Evolutionary conservation across 2,888 invertebrate species (phyloP), one percentile per base, ranked within the genome.

Genomic region (Agrochola macilenta): DNA sequence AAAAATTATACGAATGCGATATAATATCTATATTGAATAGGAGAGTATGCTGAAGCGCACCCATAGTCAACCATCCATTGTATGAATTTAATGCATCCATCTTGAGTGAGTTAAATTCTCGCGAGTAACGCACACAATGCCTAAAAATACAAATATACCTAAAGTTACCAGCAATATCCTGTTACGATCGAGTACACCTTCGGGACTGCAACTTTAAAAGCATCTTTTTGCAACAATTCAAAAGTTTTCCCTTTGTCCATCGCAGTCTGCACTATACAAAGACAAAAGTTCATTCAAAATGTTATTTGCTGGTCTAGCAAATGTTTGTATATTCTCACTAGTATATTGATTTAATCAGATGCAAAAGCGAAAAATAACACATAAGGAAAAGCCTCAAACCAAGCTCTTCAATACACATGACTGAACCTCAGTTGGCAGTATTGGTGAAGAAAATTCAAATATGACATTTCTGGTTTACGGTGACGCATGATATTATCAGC

Each of bases 211-310:
- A 78, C 78, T 85, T 80, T 76, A 74, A 80, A 86, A 78, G 54
- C 71, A 76, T 76, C 66, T 76, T 83, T 86, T 80, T 76, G 61
- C 64, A 80, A 80, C 80, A 65, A 77, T 83, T 75, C 65, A 76
- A 74, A 85, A 83, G 74, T 86, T 86, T 72, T 60, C 60, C 35
- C 77, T 80, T 83, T 76, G 71, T 83, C 74, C 74, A 57, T 66
- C 23, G 73, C 65, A 65, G 49, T 52, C 60, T 79, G 71, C 52
- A 78, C 46, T 39, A 58, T 63, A 66, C 35, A 68, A 57, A 73
- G 61, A 46, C 43, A 79, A 68, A 52, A 46, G 30, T 71, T 81
- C 1, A 71, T 69, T 58, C 30, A 7, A 69, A 58, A 68, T 43
- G 46, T 66, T 65, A 63, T 82, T 66, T 68, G 9, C 49, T 30